phyloP scores from a whole-genome alignment of 2,113 vertebrate genomes.

The Plectropomus leopardus region DNA sequence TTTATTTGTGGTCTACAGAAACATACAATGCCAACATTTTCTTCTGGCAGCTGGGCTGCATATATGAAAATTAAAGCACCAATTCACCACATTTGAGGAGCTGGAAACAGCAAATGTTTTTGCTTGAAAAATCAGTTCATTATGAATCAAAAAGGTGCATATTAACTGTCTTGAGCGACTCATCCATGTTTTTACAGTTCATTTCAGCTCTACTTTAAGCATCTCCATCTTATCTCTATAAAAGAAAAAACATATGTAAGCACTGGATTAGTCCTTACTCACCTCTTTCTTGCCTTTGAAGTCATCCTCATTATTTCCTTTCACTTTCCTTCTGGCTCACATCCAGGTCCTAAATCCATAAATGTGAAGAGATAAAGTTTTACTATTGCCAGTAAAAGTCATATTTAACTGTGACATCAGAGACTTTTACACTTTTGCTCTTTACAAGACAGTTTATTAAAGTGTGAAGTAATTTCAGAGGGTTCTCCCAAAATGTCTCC shows the following conservation, averaged over 20 bases:
- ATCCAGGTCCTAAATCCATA: background rate
- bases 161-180: background rate
- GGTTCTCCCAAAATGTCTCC: background rate
- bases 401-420: conserved; percentile 17
- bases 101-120: background rate
- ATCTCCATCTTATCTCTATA: background rate
- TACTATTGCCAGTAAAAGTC: conserved; percentile 1
- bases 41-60: too few relatives aligned
- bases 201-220: background rate
- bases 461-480: background rate
- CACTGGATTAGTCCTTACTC: background rate
- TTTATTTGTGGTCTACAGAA: too few relatives aligned
- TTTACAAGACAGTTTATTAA: conserved; percentile 8
- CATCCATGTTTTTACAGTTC: background rate
- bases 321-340: background rate
- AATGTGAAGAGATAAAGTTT: conserved; percentile 14
- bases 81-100: background rate
- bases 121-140: background rate
- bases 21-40: too few relatives aligned
- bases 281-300: background rate
- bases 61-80: background rate
- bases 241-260: background rate
- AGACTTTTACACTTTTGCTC: conserved; percentile 16
- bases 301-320: background rate
- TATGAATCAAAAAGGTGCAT: background rate